A percentile compares a stretch with the other conserved stretches of the same genome.
Evolutionary conservation across 1,140 invertebrate genomes (phyloP).

Genomic region (Drosophila willistoni): DNA sequence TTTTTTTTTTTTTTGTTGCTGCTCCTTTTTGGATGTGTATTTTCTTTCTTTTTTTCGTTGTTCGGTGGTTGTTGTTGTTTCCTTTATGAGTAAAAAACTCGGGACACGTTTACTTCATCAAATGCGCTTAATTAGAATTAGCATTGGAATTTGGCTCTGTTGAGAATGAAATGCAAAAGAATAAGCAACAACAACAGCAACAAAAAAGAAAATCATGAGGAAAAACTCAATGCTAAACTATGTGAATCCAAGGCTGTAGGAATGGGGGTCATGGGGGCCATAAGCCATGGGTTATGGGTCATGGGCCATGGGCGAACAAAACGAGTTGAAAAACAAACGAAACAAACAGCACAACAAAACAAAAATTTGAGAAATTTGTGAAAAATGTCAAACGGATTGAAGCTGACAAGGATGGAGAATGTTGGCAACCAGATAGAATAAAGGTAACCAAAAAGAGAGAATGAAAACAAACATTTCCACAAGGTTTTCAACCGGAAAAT

Average conservation of each 20-base stretch:
- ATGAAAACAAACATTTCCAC: slow-evolving; percentile 23
- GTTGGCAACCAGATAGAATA: too few species aligned
- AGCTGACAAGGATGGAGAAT: neutral
- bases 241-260: slow-evolving; percentile 18
- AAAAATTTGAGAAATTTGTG: slow-evolving; percentile 44
- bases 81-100: slow-evolving; percentile 64
- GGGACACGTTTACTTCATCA: slow-evolving; percentile 72
- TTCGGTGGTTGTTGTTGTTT: slow-evolving; percentile 32
- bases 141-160: slow-evolving; percentile 56
- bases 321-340: neutral
- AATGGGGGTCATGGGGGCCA: neutral
- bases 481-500: neutral
- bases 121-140: slow-evolving; percentile 74
- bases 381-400: slow-evolving; percentile 44
- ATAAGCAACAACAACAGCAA: slow-evolving; percentile 5
- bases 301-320: slow-evolving; percentile 14
- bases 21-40: slow-evolving; percentile 16
- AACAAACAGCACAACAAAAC: neutral
- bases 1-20: slow-evolving; percentile 16
- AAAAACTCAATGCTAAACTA: slow-evolving; percentile 37
- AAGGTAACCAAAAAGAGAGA: neutral
- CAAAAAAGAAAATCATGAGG: neutral
- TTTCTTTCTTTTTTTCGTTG: slow-evolving; percentile 8
- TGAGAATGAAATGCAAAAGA: slow-evolving; percentile 33
- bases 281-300: neutral